Percentiles rank a stretch among this genome's conserved stretches.
Evolutionary conservation across 2,113 vertebrate genomes (phyloP).

Genomic region (Neodontobutis hainanensis): DNA sequence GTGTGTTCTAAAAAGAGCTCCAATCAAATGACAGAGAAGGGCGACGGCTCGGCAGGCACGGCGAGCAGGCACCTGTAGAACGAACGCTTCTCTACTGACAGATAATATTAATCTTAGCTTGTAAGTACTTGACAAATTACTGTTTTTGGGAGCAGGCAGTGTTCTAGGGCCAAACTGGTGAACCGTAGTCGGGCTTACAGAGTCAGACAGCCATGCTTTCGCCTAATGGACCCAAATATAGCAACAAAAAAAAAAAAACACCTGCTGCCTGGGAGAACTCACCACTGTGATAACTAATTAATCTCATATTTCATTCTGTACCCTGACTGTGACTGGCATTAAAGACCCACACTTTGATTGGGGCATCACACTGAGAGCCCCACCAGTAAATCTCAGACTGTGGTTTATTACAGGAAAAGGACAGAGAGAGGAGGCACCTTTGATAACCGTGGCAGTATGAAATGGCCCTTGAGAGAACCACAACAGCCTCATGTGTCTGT

Average conservation of each 20-base stretch:
- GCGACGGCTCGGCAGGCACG: slow-evolving; percentile 39
- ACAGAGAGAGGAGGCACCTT: slow-evolving; percentile 36
- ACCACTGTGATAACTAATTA: slow-evolving; percentile 74
- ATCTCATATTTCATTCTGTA: slow-evolving; percentile 71
- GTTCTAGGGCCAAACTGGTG: slow-evolving; percentile 66
- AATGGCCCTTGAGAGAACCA: slow-evolving; percentile 62
- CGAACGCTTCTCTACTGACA: slow-evolving; percentile 65
- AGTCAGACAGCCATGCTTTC: slow-evolving; percentile 70
- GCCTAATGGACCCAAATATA: slow-evolving; percentile 78
- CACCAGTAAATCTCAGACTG: slow-evolving; percentile 53
- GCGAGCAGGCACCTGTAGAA: slow-evolving; percentile 73
- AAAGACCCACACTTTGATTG: slow-evolving; percentile 73
- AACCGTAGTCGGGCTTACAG: slow-evolving; percentile 64
- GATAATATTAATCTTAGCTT: slow-evolving; percentile 73
- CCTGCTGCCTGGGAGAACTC: slow-evolving; percentile 71
- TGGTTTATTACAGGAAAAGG: slow-evolving; percentile 29
- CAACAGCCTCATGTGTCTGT: slow-evolving; percentile 51
- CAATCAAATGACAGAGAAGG: slow-evolving; percentile 65
- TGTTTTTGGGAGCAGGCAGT: slow-evolving; percentile 46
- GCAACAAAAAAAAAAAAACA: slow-evolving; percentile 68
- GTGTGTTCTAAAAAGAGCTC: slow-evolving; percentile 74
- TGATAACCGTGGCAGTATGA: slow-evolving; percentile 47
- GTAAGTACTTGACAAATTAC: slow-evolving; percentile 67
- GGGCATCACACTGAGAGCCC: slow-evolving; percentile 51
- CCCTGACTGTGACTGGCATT: slow-evolving; percentile 65